These are phyloP conservation scores for Pandion haliaetus DNA, from an alignment of 2,113 vertebrate species.

Conservation along the genomic window DNA sequence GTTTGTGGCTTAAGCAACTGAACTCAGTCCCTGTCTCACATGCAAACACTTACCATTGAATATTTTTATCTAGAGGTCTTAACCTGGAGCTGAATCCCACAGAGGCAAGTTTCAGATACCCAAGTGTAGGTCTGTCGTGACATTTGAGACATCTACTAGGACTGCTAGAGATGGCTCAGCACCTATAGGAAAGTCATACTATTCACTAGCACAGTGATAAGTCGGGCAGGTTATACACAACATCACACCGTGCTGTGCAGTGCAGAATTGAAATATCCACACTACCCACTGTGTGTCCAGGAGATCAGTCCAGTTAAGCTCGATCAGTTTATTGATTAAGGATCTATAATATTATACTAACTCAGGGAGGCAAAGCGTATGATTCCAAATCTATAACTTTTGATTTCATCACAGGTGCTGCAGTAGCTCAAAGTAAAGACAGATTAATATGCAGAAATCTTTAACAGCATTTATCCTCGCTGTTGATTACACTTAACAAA, in stretches of 20 bases:
- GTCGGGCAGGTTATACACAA: not conserved
- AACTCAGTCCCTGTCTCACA: not conserved
- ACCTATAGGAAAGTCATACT: not conserved
- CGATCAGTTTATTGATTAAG: not conserved
- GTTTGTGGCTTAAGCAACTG: not conserved
- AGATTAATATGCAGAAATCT: conserved; percentile 54
- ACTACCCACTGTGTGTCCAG: not conserved
- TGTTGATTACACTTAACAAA: conserved; percentile 61
- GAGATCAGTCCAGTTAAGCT: not conserved
- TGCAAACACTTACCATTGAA: not conserved
- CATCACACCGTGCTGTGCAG: too few relatives aligned
- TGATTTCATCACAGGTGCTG: not conserved
- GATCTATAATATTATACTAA: not conserved
- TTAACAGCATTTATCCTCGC: conserved; percentile 24
- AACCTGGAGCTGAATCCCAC: not conserved
- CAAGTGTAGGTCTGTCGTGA: not conserved
- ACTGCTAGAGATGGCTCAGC: not conserved
- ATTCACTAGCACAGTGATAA: not conserved
- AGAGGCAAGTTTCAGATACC: not conserved
- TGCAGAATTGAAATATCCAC: not conserved
- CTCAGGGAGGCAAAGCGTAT: not conserved
- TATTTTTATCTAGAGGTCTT: not conserved
- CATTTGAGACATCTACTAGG: not conserved
- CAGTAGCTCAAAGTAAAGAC: conserved; percentile 9
- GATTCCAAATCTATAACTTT: not conserved